Evolutionary conservation across 2,113 vertebrate species (phyloP).

Genomic region (Actenoides lindsayi): DNA sequence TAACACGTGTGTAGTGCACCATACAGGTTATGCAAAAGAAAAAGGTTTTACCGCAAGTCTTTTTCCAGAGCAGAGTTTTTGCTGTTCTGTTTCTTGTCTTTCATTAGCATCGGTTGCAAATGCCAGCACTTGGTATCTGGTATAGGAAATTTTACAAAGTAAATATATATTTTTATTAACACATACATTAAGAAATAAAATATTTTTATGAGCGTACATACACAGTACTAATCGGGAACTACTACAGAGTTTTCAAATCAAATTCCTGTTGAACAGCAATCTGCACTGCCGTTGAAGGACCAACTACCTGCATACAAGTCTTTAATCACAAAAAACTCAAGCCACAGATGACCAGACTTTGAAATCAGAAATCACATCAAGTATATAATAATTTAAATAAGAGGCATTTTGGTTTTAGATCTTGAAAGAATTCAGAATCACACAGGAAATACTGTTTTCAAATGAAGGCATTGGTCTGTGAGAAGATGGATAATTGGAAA

Average conservation of each 20-base stretch:
- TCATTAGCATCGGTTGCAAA: conserved; percentile 93
- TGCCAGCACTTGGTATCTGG: conserved; percentile 93
- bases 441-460: not conserved
- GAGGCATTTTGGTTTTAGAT: not conserved
- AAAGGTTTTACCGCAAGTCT: conserved; percentile 79
- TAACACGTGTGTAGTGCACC: not conserved
- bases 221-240: not conserved
- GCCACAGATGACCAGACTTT: not conserved
- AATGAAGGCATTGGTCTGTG: not conserved
- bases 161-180: not conserved
- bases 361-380: not conserved
- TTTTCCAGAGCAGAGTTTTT: conserved; percentile 88
- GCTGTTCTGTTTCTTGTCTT: conserved; percentile 85
- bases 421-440: not conserved
- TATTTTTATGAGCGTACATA: not conserved
- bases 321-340: not conserved
- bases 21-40: not conserved
- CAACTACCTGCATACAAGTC: not conserved
- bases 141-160: not conserved
- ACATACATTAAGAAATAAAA: not conserved
- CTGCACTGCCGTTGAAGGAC: not conserved
- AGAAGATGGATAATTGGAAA: not conserved
- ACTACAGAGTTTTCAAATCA: not conserved
- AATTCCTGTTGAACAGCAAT: not conserved
- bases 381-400: not conserved